Conservation (phyloP, 2,888 invertebrate species). For the Trachelus troglodyta region DNA sequence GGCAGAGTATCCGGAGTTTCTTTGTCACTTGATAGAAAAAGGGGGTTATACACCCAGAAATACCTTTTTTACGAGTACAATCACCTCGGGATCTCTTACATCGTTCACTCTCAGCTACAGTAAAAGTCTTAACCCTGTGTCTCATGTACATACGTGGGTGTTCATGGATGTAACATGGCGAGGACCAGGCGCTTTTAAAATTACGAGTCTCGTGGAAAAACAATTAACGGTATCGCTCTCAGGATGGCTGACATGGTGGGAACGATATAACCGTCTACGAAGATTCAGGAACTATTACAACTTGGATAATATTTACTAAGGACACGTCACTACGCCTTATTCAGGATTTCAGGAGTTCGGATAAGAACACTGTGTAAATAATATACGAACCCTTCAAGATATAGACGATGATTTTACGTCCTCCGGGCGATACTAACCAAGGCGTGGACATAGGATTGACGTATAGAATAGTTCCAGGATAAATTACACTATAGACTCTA, state of each 20-base stretch:
- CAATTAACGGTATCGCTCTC: not conserved
- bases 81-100: conserved; percentile 5
- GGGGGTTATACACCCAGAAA: conserved; percentile 21
- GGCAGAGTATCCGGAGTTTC: not conserved
- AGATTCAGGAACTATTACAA: not conserved
- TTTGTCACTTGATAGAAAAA: conserved; percentile 12
- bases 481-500: not conserved
- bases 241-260: not conserved
- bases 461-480: not conserved
- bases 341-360: not conserved
- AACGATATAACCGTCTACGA: not conserved
- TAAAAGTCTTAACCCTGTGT: not conserved
- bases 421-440: not conserved
- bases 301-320: not conserved
- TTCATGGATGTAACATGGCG: not conserved
- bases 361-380: not conserved
- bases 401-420: not conserved
- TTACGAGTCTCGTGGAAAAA: not conserved
- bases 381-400: not conserved
- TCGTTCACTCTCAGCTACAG: not conserved
- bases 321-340: not conserved
- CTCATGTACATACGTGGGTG: not conserved
- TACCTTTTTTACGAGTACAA: conserved; percentile 39
- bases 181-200: not conserved
- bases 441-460: not conserved